phyloP scores from a whole-genome alignment of 1,140 invertebrate genomes.

The Lepidurus packardi region DNA sequence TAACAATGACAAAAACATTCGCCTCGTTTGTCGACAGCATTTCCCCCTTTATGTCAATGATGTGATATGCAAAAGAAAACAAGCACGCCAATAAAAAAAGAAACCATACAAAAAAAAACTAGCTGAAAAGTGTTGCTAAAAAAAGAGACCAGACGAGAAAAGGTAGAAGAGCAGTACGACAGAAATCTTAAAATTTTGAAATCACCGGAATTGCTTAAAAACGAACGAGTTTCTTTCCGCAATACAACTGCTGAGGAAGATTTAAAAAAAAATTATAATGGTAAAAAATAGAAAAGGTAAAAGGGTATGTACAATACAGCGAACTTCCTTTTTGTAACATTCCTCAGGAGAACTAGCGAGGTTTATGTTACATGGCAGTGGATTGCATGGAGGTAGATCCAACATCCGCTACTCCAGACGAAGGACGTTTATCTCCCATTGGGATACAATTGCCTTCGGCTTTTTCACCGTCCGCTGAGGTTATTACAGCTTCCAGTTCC shows the following conservation, averaged over 20 bases:
- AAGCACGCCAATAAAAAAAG: not conserved
- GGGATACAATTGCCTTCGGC: constrained; percentile 6
- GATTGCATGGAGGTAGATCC: constrained; percentile 10
- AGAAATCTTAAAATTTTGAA: not conserved
- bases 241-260: not conserved
- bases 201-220: not conserved
- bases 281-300: not conserved
- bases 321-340: not conserved
- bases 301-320: constrained; percentile 5
- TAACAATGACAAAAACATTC: constrained; percentile 10
- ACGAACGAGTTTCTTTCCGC: not conserved
- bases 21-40: not conserved
- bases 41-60: not conserved
- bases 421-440: not conserved
- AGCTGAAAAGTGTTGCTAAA: not conserved
- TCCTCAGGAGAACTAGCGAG: not conserved
- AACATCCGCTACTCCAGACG: not conserved
- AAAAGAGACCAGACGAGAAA: not conserved
- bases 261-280: not conserved
- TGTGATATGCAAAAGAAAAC: constrained; percentile 10
- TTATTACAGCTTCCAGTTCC: not conserved
- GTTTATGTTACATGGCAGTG: constrained; percentile 15
- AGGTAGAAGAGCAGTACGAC: not conserved
- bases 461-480: not conserved
- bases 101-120: not conserved